Percentiles rank a stretch among this genome's conserved stretches.
Evolutionary conservation across 2,113 vertebrate species (phyloP).

Genomic region (Neotoma lepida): DNA sequence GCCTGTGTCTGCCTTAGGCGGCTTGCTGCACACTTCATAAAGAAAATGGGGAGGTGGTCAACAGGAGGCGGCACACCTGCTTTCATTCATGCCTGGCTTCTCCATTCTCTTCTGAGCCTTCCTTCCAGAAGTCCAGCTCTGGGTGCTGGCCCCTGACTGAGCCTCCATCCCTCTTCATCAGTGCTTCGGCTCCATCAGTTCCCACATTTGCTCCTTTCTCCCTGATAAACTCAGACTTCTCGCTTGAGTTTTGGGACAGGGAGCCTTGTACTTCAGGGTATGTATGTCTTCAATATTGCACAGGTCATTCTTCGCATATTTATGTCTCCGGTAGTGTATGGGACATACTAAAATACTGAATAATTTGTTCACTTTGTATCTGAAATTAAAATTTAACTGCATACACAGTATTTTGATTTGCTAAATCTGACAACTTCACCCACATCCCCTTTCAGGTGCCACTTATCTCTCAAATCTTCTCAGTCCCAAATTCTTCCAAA

Average conservation of each 20-base stretch:
- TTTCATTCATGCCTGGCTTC: not conserved
- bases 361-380: not conserved
- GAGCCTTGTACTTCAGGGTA: not conserved
- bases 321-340: not conserved
- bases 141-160: too few relatives aligned
- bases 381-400: constrained; percentile 8
- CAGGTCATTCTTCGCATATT: not conserved
- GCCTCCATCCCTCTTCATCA: too few relatives aligned
- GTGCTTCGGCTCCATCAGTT: not conserved
- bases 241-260: not conserved
- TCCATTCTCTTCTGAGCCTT: not conserved
- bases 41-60: not conserved
- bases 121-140: not conserved
- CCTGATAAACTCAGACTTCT: not conserved
- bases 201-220: not conserved
- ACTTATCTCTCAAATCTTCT: not conserved
- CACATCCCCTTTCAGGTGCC: not conserved
- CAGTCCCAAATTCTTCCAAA: not conserved
- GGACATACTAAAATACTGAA: not conserved
- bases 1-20: not conserved
- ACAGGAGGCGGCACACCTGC: not conserved
- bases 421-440: not conserved
- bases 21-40: not conserved
- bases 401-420: constrained; percentile 8
- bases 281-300: not conserved